Evolutionary conservation across 2,888 invertebrate genomes (phyloP), one percentile per base, ranked within the genome.

Genomic region (Unio pictorum): DNA sequence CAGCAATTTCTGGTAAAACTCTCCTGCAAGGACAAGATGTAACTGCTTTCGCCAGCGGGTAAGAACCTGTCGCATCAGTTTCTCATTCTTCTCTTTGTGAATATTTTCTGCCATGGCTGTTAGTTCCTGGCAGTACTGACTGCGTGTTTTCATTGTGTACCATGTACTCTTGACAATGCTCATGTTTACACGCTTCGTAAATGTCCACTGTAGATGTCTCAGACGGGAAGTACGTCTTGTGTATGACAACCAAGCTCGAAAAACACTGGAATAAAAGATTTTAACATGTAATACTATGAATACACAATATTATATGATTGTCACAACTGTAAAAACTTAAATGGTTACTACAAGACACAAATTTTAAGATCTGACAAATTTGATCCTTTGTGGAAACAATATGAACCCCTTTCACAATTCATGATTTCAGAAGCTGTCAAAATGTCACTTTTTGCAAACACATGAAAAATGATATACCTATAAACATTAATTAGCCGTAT

Each of bases 111-210:
- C 82, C 62, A 77, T 79, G 34, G 80, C 79, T 11, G 73, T 68
- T 66, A 86, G 74, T 15, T 79, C 79, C 18, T 78, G 78, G 67
- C 82, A 84, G 67, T 86, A 85, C 61, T 85, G 83, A 61, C 75
- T 79, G 34, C 80, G 73, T 55, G 76, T 77, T 30, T 78, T 80
- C 66, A 85, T 61, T 1, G 68, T 75, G 59, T 74, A 71, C 77
- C 85, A 85, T 26, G 79, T 71, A 4, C 70, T 72, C 56, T 68
- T 62, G 55, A 81, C 20, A 1, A 75, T 70, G 18, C 78, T 74
- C 55, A 74, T 71, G 64, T 81, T 81, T 3, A 76, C 72, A 28
- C 69, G 72, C 8, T 74, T 64, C 4, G 73, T 73, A 61, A 84
- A 75, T n/a, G 77, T 64, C 8, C 64, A 68, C 67, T 82, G 78